Evolutionary conservation across 1,140 invertebrate species (phyloP).

Genomic region (Adoxophyes honmai): DNA sequence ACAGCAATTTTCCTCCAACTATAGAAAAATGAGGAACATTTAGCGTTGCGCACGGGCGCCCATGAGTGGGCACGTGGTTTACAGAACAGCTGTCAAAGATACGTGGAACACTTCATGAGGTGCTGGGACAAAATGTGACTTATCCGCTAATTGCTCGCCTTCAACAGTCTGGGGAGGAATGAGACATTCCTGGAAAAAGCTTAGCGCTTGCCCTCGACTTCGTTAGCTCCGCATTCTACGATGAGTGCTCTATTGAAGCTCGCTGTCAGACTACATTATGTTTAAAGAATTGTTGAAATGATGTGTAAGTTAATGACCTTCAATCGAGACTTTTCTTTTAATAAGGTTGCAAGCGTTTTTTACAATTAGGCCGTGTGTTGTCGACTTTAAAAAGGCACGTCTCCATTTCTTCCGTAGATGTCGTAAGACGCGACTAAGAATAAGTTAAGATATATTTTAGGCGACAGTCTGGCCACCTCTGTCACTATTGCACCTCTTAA

Average conservation of each 20-base stretch:
- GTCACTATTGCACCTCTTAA: too few species aligned
- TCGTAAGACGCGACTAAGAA: too few species aligned
- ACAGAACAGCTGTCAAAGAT: conserved; percentile 9
- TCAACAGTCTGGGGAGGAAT: not conserved
- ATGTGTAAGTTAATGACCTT: too few species aligned
- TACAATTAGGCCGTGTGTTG: too few species aligned
- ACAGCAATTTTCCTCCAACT: conserved; percentile 70
- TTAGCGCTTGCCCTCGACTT: not conserved
- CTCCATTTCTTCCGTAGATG: too few species aligned
- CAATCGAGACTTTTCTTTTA: too few species aligned
- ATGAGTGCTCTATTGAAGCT: not conserved
- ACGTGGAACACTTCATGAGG: conserved; percentile 1
- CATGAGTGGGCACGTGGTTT: conserved; percentile 23
- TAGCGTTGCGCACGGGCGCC: conserved; percentile 56
- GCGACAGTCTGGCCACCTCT: too few species aligned
- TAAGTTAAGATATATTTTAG: too few species aligned
- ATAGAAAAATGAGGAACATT: conserved; percentile 69
- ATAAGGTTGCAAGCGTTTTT: too few species aligned
- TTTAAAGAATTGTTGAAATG: not conserved
- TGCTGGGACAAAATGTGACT: not conserved
- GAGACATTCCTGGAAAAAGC: conserved; percentile 2
- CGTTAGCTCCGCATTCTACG: conserved; percentile 1
- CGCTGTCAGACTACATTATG: not conserved
- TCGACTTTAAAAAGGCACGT: too few species aligned
- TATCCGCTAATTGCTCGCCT: not conserved